A percentile compares a stretch with the other conserved stretches of the same genome.
These are phyloP conservation scores for Eucidaris tribuloides DNA, from an alignment of 35 echinoderm and acorn worm genomes.

Conservation along the genomic window DNA sequence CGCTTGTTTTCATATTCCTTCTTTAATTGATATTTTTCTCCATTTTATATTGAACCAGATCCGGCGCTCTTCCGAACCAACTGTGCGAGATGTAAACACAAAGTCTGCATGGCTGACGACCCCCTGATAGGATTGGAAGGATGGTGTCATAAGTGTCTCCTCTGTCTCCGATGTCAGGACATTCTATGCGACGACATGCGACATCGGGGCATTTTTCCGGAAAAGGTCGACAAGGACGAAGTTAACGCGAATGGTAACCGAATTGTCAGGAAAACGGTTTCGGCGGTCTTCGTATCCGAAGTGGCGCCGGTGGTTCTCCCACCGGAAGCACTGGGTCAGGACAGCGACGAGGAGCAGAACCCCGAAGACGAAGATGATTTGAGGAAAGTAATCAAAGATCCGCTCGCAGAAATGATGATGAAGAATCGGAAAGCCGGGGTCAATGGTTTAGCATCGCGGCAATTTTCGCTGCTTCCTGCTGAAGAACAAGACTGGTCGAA, in stretches of 20 bases:
- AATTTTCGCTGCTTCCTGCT: background rate
- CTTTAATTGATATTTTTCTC: background rate
- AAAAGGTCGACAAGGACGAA: background rate
- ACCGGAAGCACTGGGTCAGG: background rate
- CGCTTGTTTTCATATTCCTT: too few relatives aligned
- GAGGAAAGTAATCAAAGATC: background rate
- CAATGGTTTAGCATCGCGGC: background rate
- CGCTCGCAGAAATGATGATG: background rate
- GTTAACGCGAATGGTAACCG: background rate
- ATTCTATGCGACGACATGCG: conserved; percentile 52
- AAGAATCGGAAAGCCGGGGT: background rate
- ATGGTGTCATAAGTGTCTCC: conserved; percentile 84
- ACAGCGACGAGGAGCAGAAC: background rate
- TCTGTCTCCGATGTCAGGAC: conserved; percentile 70
- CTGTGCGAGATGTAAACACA: conserved; percentile 56
- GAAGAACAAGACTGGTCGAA: background rate
- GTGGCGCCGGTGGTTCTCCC: background rate
- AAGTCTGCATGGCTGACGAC: conserved; percentile 75
- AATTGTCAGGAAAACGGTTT: conserved; percentile 54
- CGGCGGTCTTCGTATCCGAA: conserved; percentile 50
- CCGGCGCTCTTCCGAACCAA: conserved; percentile 67
- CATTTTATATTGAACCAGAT: conserved; percentile 34
- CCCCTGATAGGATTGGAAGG: conserved; percentile 67
- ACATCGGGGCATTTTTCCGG: too few relatives aligned
- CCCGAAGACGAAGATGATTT: background rate